Base-by-base conservation (phyloP, 2,113 vertebrate genomes). In the Leptocoma aspasia region DNA sequence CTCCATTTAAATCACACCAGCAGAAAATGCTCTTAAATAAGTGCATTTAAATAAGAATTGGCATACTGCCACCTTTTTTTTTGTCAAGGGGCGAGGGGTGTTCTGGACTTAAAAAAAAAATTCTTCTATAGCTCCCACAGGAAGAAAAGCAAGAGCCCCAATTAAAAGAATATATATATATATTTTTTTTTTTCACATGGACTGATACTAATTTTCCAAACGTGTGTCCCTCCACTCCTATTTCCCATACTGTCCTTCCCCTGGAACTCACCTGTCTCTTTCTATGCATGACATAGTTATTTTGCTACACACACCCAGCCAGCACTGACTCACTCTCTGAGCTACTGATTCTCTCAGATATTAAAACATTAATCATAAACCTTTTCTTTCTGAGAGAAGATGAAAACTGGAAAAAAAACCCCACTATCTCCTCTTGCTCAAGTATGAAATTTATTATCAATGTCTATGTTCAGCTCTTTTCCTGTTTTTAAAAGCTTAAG, bases 1-100 rank as follows among this genome's bases (percentile, higher is more conserved):
- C 23, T 72, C n/a, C 8, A 56, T 30, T 50, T 47, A 53, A 65
- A 44, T 49, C 37, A 69, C 5, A 49, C 1, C 14, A 54, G 41
- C 31, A 82, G 31, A 45, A 75, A 45, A 11, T 15, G 9, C 7
- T 75, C 9, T 23, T 71, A 45, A 75, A 60, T 52, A n/a, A 39
- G 6, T 21, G 14, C 28, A 82, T 71, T 85, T 75, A 68, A 68
- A 30, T 31, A 82, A 63, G 47, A 63, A 75, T 27, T 23, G 4
- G 3, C 8, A 54, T 44, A 49, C 7, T 52, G 4, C 1, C 26
- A 39, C 11, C 1, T 21, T 22, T 24, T 31, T n/a, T 28, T 12
- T 28, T 33, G 2, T 3, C 9, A 27, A 31, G 15, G 6, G 5
- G 6, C 1, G 3, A 12, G 4, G 6, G 1, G 5, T 6, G 6